phyloP scores from a whole-genome alignment of 2,888 invertebrate species.

The Drosophila eohydei region DNA sequence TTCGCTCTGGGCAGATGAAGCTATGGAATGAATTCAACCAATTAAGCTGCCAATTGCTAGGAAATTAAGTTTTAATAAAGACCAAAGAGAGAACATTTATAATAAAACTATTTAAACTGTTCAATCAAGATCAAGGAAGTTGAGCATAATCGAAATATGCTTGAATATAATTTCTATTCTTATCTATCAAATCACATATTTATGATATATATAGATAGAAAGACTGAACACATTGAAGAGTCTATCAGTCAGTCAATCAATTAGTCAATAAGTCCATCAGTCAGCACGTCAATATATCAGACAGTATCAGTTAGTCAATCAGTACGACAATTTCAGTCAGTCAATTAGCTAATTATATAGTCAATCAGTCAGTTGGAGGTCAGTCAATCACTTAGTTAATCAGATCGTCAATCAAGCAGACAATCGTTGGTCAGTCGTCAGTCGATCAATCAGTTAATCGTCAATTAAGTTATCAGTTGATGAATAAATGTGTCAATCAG shows the following conservation, averaged over 20 bases:
- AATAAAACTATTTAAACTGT: not conserved
- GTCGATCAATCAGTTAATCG: too few species aligned
- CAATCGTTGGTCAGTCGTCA: too few species aligned
- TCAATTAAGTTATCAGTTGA: too few species aligned
- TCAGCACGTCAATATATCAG: not conserved
- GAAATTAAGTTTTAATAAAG: slow-evolving; percentile 2
- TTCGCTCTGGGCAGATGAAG: slow-evolving; percentile 72
- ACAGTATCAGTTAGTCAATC: not conserved
- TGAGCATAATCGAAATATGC: too few species aligned
- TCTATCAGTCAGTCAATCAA: not conserved
- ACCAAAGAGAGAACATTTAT: not conserved
- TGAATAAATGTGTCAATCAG: too few species aligned
- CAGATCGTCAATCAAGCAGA: not conserved
- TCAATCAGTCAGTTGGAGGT: too few species aligned
- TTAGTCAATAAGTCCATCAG: not conserved
- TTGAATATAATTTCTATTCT: too few species aligned
- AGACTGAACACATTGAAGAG: too few species aligned
- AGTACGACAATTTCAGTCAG: not conserved
- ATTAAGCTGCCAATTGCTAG: not conserved
- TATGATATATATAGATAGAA: too few species aligned
- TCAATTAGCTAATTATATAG: not conserved
- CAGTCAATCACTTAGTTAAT: not conserved
- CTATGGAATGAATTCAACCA: too few species aligned
- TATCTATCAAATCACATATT: too few species aligned
- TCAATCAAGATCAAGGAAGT: too few species aligned